Evolutionary conservation across 2,113 vertebrate genomes (phyloP).

Genomic region (Leucosticte australis): DNA sequence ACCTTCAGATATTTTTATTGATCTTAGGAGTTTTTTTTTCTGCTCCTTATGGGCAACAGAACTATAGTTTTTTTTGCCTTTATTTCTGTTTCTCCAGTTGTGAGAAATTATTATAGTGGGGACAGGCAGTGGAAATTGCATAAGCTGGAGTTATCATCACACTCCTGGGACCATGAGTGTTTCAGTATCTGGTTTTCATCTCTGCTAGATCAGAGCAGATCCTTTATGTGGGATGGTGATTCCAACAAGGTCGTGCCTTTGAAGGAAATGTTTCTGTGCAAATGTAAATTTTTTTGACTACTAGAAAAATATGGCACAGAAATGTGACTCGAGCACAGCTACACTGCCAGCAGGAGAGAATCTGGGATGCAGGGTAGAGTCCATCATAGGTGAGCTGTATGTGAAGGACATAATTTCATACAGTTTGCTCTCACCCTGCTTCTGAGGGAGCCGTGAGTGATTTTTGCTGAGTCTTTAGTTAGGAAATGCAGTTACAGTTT

Average conservation of each 20-base stretch:
- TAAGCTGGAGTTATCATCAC: not conserved
- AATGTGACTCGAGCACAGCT: not conserved
- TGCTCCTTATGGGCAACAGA: not conserved
- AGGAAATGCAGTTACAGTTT: not conserved
- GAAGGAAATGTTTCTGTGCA: not conserved
- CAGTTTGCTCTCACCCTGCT: not conserved
- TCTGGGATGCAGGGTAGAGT: not conserved
- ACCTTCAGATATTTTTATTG: not conserved
- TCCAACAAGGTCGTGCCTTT: not conserved
- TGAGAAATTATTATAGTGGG: not conserved
- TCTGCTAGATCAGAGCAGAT: not conserved
- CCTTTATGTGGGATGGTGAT: not conserved
- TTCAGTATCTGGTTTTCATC: not conserved
- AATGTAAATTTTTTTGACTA: not conserved
- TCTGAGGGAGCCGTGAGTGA: not conserved
- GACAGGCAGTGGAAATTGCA: not conserved
- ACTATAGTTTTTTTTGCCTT: not conserved
- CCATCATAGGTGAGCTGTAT: accelerated
- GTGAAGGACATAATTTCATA: not conserved
- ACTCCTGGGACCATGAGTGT: not conserved
- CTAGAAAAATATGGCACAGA: not conserved
- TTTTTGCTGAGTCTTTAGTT: not conserved
- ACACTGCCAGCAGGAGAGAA: not conserved
- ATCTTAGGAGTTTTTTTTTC: not conserved
- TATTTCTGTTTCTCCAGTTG: not conserved